Evolutionary conservation across 1,140 invertebrate genomes (phyloP), one percentile per base, ranked within the genome.

Genomic region (Asbolus verrucosus): DNA sequence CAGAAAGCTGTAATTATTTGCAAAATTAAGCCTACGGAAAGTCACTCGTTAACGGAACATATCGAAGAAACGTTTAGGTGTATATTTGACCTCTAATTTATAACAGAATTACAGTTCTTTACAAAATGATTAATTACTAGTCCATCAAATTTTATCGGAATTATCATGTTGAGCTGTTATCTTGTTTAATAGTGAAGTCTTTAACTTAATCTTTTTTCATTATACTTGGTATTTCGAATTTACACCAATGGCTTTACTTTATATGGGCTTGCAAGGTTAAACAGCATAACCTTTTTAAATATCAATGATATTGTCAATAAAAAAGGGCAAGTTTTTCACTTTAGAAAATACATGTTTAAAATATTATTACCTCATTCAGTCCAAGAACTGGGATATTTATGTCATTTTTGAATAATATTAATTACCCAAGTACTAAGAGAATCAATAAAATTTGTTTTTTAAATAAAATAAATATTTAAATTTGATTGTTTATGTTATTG

Each of bases 161-260:
- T 24, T 30, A 2, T 9, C n/a, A 6, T 54, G 21, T 46, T 43
- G 4, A 54, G 21, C 19, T 11, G 46, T 54, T 54, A 27, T 24
- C 19, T 50, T 2, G 27, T 16, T 27, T 54, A 54, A 54, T 54
- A 14, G n/a, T n/a, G n/a, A n/a, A n/a, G n/a, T n/a, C n/a, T n/a
- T n/a, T n/a, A n/a, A n/a, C n/a, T n/a, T n/a, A n/a, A n/a, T n/a
- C n/a, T n/a, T n/a, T n/a, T n/a, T n/a, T n/a, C n/a, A n/a, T n/a
- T n/a, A n/a, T n/a, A n/a, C n/a, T n/a, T 46, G 41, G 15, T 19
- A 54, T 54, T 54, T 54, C 27, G 46, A 27, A 54, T 54, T 54
- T 54, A 11, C n/a, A n/a, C n/a, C n/a, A n/a, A n/a, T n/a, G n/a
- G n/a, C n/a, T n/a, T n/a, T n/a, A n/a, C n/a, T n/a, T n/a, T n/a